phyloP scores from a whole-genome alignment of 2,113 vertebrate species.

The Siniperca knerii region DNA sequence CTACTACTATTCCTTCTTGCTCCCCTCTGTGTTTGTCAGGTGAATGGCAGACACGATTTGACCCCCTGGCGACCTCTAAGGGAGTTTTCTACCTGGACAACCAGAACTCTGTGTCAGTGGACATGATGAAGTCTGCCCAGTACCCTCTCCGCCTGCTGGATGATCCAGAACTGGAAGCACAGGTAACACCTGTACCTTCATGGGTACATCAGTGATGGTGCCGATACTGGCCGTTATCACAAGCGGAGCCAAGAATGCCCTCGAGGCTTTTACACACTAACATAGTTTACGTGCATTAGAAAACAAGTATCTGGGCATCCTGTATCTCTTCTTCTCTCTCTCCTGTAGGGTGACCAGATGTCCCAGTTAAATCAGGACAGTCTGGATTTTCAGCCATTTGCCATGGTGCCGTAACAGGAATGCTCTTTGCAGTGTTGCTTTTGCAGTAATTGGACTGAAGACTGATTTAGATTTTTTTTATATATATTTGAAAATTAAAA shows the following conservation, averaged over 20 bases:
- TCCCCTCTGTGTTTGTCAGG: conserved; percentile 76
- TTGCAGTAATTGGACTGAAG: neutral
- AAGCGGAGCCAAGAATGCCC: neutral
- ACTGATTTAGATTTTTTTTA: neutral
- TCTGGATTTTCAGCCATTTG: neutral
- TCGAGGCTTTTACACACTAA: neutral
- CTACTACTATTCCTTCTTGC: neutral
- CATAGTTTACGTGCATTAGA: neutral
- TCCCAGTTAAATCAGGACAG: neutral
- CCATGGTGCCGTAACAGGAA: neutral
- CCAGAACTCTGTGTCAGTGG: conserved; percentile 83
- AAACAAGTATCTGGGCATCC: neutral
- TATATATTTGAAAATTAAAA: neutral
- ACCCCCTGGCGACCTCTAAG: conserved; percentile 84
- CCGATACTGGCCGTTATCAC: neutral
- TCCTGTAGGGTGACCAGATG: neutral
- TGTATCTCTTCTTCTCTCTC: neutral
- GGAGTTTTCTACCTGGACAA: conserved; percentile 87
- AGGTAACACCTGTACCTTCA: conserved; percentile 78
- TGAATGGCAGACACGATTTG: conserved; percentile 90
- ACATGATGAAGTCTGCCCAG: conserved; percentile 90
- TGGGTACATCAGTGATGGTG: neutral
- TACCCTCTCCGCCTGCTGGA: conserved; percentile 89
- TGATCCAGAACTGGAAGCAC: conserved; percentile 84
- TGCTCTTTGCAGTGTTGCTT: too few species aligned